Percentiles rank a stretch among this genome's conserved stretches.
phyloP scores from a whole-genome alignment of 1,140 invertebrate genomes.

The Zaprionus taronus region DNA sequence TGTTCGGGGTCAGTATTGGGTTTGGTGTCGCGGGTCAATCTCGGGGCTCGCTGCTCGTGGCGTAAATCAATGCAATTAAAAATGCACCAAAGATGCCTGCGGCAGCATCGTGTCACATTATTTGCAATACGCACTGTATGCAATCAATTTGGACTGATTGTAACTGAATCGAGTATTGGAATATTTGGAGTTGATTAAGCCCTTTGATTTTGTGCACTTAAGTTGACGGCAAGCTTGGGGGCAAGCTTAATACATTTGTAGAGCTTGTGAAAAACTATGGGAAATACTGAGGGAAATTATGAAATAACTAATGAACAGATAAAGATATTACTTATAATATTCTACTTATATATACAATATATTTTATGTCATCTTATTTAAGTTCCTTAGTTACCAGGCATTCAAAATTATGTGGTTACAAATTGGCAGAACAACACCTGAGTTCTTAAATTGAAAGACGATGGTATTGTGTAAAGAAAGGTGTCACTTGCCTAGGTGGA shows the following conservation, averaged over 20 bases:
- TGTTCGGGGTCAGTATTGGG: neutral
- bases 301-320: no score
- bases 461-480: no score
- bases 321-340: neutral
- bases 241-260: neutral
- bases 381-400: no score
- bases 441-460: no score
- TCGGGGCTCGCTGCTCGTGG: neutral
- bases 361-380: neutral
- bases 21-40: neutral
- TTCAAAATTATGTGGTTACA: no score
- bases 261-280: no score
- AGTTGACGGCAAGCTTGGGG: neutral
- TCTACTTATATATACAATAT: neutral
- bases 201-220: constrained; percentile 5
- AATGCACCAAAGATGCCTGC: constrained; percentile 21
- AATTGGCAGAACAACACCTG: no score
- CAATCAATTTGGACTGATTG: constrained; percentile 57
- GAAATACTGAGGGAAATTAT: neutral
- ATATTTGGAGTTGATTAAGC: neutral
- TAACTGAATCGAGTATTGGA: constrained; percentile 11
- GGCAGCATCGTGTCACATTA: constrained; percentile 9
- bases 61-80: constrained; percentile 52
- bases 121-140: constrained; percentile 22
- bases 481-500: neutral